Base-by-base conservation (phyloP, 2,113 vertebrate genomes). In the Pterocles orientalis region DNA sequence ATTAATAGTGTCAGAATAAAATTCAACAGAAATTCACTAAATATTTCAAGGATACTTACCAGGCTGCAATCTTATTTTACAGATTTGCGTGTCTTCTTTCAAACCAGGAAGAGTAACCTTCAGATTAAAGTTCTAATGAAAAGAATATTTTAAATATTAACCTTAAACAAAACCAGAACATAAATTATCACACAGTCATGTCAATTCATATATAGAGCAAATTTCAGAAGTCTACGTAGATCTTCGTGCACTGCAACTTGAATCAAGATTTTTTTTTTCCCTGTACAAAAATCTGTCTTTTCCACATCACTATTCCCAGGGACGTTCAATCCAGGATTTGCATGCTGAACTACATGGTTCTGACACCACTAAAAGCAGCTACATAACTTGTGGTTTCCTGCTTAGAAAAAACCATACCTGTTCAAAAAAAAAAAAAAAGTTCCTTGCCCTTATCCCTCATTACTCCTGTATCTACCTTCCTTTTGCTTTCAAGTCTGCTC, bases 41-140 rank as follows among this genome's bases (percentile, higher is more conserved):
- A 6, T 69, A 66, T 73, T 57, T 69, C 78, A 81, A 41, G 18
- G 58, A 36, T 69, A 95, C 97, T 97, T 96, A 99, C 99, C 99
- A 94, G 99, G 99, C 39, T 98, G 97, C 56, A 99, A 93, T 92
- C 94, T 97, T 69, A 99, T 98, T 96, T 98, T 98, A 65, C 98
- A 34, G 51, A 83, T 95, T 85, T 99, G 98, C 2, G 96, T 98
- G 85, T 98, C 97, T 90, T 98, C 96, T 96, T 98, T 98, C 91
- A 99, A 96, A 76, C 98, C 99, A 33, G 98, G 98, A 62, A 99
- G 88, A 57, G 77, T 98, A 94, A 99, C 97, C 33, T 98, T 99
- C 95, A 99, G 75, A 85, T 96, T 98, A 85, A 98, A 98, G 68
- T 94, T 98, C 99, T 99, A 96, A 97, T 68, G 90, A 94, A 96